Base-by-base conservation (phyloP, 2,113 vertebrate genomes). In the Variabilichromis moorii region DNA sequence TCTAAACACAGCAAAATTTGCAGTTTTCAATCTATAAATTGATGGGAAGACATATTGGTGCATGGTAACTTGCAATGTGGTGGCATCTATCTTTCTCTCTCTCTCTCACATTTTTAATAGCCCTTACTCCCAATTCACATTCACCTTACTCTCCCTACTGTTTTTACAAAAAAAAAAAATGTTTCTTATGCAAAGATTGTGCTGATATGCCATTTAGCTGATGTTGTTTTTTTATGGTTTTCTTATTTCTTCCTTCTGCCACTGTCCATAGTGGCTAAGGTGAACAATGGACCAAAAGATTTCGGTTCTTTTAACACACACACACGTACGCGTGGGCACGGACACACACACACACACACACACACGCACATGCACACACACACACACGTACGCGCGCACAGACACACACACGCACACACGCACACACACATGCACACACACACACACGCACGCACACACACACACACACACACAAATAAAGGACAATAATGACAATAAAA, bases 281-380 rank as follows among this genome's bases (percentile, higher is more conserved):
- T 35, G 31, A 35, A n/a, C 61, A n/a, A 66, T 66, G 31, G 17
- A n/a, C 31, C 59, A 35, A 63, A n/a, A 35, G 5, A 63, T 63
- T 63, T 19, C 1, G 5, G 9, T 61, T 33, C 59, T 63, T 63
- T 61, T 61, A 63, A 28, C 26, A 28, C 26, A 28, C 26, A 28
- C 26, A 28, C 2, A 2, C 28, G 5, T 5, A 40, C 11, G 11
- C 5, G 3, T 10, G 37, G 3, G 37, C 10, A 40, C 37, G 11
- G 5, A 28, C 28, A 28, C 28, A 28, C 28, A 28, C 28, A 0
- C 26, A 28, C 28, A 1, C 28, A 8, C 16, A 4, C 47, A 5
- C 8, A 3, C 50, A 2, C 8, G 1, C 50, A 3, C 50, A 2
- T 4, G 1, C 5, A 1, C 31, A 1, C 31, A 0, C 31, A 0